A percentile compares a stretch with the other conserved stretches of the same genome.
These are phyloP conservation scores for Botia almorhae DNA, from an alignment of 2,797 vertebrate genomes.

Conservation along the genomic window DNA sequence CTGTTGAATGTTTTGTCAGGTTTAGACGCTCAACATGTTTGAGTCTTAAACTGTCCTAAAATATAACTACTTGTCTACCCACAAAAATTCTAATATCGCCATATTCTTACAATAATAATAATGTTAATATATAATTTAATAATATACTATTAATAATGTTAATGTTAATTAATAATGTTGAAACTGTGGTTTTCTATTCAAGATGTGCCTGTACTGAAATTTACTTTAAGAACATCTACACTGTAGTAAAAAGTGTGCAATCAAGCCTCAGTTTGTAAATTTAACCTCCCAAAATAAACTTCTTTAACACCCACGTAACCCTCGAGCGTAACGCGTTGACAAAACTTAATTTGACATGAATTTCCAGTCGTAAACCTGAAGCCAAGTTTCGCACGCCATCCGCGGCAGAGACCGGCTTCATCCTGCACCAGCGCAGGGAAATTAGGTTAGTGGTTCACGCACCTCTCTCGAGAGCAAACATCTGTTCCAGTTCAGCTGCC, in stretches of 20 bases:
- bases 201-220: background rate
- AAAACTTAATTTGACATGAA: background rate
- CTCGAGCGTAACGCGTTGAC: background rate
- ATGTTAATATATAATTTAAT: too few species aligned
- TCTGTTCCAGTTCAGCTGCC: constrained; percentile 28
- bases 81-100: too few species aligned
- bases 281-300: background rate
- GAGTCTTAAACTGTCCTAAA: too few species aligned
- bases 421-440: constrained; percentile 1
- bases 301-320: background rate
- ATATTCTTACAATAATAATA: too few species aligned
- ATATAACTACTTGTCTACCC: too few species aligned
- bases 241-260: background rate
- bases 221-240: background rate
- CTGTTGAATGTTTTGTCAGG: background rate
- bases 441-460: constrained; percentile 43
- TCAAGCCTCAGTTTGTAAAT: background rate
- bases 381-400: constrained; percentile 6
- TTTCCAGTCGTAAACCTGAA: background rate
- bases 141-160: background rate
- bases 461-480: constrained; percentile 39
- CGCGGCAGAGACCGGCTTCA: constrained; percentile 7
- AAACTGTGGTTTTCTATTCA: too few species aligned
- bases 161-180: background rate
- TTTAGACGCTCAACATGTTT: constrained; percentile 8